Percentiles rank a stretch among this genome's conserved stretches.
Evolutionary conservation across 2,888 invertebrate species (phyloP).

Genomic region (Meloe dianella): DNA sequence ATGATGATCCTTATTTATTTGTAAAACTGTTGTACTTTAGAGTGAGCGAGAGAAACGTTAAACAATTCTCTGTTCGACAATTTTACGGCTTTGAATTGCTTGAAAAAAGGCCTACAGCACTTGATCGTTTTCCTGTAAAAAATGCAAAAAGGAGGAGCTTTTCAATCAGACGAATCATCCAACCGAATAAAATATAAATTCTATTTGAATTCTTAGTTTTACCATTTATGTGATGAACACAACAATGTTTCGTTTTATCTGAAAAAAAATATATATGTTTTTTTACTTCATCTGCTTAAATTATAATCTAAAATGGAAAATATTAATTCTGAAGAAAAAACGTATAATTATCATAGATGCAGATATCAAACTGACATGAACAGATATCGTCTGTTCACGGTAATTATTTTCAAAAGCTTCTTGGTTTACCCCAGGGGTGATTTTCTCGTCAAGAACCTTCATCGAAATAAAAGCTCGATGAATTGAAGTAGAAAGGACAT

Average conservation of each 20-base stretch:
- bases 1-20: background rate
- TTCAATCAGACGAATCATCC: background rate
- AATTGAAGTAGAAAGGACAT: background rate
- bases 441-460: conserved; percentile 1
- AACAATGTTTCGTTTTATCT: background rate
- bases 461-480: background rate
- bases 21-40: background rate
- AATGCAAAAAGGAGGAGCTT: conserved; percentile 1
- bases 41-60: background rate
- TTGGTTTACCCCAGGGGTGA: background rate
- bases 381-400: conserved; percentile 10
- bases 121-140: background rate
- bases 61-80: background rate
- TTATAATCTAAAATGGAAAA: background rate
- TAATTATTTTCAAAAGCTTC: conserved; percentile 3
- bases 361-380: background rate
- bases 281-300: too few species aligned
- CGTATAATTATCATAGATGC: background rate
- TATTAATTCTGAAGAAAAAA: background rate
- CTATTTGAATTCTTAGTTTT: background rate
- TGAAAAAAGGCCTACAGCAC: background rate
- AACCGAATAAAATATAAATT: conserved; percentile 1
- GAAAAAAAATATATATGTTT: background rate
- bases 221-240: background rate
- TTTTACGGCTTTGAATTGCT: background rate